A percentile compares a stretch with the other conserved stretches of the same genome.
Conservation (phyloP, 2,797 vertebrate genomes). For the Cossypha dichroa region DNA sequence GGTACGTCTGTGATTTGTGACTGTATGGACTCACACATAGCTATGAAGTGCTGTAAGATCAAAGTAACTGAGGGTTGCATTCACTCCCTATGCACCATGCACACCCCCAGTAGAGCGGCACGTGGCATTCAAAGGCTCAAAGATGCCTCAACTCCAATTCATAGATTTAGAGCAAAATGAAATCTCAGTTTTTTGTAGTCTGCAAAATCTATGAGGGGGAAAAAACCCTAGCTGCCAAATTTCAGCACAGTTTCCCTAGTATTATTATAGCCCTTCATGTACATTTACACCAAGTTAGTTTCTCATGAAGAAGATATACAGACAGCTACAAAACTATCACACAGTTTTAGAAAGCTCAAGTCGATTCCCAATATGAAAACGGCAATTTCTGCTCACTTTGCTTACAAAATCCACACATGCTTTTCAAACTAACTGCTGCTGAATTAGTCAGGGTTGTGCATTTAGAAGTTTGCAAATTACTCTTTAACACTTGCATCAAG, state of each 20-base stretch:
- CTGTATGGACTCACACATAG: rapidly evolving
- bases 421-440: neutral
- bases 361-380: neutral
- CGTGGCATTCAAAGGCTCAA: neutral
- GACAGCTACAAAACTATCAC: neutral
- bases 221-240: neutral
- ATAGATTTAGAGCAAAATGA: neutral
- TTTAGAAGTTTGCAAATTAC: neutral
- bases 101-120: neutral
- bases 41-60: neutral
- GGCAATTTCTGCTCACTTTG: neutral
- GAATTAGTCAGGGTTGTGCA: neutral
- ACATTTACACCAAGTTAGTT: neutral
- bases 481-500: neutral
- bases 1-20: rapidly evolving
- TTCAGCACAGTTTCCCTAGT: neutral
- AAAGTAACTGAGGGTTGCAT: neutral
- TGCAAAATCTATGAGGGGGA: neutral
- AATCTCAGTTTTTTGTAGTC: neutral
- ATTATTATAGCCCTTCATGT: neutral
- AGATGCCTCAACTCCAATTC: neutral
- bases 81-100: neutral
- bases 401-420: neutral
- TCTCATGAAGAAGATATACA: neutral
- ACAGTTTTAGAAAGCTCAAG: neutral